phyloP scores from a whole-genome alignment of 1,140 invertebrate species.

The Drosophila pandora region DNA sequence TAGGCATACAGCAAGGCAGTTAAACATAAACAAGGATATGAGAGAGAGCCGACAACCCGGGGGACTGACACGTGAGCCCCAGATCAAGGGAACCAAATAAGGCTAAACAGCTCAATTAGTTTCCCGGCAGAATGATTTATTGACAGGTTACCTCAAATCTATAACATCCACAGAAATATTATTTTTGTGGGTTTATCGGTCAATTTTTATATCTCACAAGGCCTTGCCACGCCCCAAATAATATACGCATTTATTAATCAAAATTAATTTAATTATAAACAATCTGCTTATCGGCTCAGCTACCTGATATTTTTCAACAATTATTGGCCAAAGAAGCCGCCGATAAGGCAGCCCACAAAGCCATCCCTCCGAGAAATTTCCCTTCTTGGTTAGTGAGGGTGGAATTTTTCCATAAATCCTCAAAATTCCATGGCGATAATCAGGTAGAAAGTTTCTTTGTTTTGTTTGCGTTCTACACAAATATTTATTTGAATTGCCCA shows the following conservation, averaged over 20 bases:
- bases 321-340: slow-evolving; percentile 37
- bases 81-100: slow-evolving; percentile 23
- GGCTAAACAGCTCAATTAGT: slow-evolving; percentile 64
- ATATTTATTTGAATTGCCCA: slow-evolving; percentile 33
- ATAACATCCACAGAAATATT: background rate
- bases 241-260: slow-evolving; percentile 8
- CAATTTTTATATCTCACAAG: slow-evolving; percentile 8
- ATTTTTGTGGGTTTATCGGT: slow-evolving; percentile 12
- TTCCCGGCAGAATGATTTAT: slow-evolving; percentile 41
- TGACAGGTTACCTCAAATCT: slow-evolving; percentile 49
- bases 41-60: slow-evolving; percentile 45
- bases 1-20: slow-evolving; percentile 32
- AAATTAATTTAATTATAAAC: slow-evolving; percentile 54
- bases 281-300: slow-evolving; percentile 43
- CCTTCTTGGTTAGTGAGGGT: background rate
- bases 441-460: slow-evolving; percentile 26
- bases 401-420: slow-evolving; percentile 42
- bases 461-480: slow-evolving; percentile 8
- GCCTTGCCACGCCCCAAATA: slow-evolving; percentile 2
- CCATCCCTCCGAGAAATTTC: slow-evolving; percentile 9
- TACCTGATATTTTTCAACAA: slow-evolving; percentile 60
- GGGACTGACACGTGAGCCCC: slow-evolving; percentile 56
- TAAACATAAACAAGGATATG: slow-evolving; percentile 65
- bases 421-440: background rate
- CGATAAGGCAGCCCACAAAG: slow-evolving; percentile 48